These are phyloP conservation scores for Peromyscus leucopus DNA, from an alignment of 2,113 vertebrate species.

Conservation along the genomic window DNA sequence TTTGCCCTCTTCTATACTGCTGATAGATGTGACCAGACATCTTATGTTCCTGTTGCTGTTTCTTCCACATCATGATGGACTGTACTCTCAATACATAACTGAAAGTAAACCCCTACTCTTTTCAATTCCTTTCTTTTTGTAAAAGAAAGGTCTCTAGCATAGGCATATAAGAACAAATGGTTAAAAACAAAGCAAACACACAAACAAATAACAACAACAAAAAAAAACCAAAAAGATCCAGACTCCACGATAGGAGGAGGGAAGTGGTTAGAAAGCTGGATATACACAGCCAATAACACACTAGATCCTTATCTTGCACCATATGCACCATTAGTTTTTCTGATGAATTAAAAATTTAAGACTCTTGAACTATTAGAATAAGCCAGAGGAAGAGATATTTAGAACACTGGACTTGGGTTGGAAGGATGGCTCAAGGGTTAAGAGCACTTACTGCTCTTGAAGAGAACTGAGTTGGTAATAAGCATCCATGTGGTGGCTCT, in stretches of 20 bases:
- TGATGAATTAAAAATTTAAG: background rate
- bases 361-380: background rate
- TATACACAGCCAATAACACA: background rate
- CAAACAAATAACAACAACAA: too few species aligned
- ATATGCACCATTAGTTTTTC: background rate
- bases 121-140: background rate
- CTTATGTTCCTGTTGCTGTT: background rate
- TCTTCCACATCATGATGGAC: background rate
- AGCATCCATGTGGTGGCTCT: background rate
- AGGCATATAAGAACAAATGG: background rate
- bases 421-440: background rate
- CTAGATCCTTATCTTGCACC: background rate
- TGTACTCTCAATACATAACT: background rate
- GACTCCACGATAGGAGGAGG: background rate
- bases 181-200: background rate
- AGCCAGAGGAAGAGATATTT: background rate
- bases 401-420: background rate
- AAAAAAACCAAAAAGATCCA: background rate
- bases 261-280: background rate
- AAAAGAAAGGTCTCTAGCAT: background rate
- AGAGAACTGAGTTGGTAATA: background rate
- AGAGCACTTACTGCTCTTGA: background rate
- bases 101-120: background rate
- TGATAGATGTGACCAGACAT: background rate
- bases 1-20: background rate